phyloP scores from a whole-genome alignment of 1,140 invertebrate species.

The Eupeodes corollae region DNA sequence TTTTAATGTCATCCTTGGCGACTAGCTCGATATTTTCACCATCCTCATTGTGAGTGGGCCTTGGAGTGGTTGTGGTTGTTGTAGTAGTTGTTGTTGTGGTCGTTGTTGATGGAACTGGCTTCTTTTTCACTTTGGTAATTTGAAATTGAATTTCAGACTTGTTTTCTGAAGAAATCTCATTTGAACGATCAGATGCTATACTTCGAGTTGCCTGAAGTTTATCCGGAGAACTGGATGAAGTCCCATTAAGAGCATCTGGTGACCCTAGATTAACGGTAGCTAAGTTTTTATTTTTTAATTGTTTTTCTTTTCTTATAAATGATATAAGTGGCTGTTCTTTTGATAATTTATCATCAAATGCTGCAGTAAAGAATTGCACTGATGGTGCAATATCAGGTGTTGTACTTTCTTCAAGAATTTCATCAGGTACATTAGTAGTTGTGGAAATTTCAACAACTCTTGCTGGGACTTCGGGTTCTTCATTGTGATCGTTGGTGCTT shows the following conservation, averaged over 20 bases:
- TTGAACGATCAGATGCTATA: constrained; percentile 19
- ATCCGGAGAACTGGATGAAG: constrained; percentile 7
- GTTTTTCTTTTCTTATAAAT: constrained; percentile 28
- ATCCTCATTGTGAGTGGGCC: constrained; percentile 49
- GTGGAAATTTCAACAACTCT: constrained; percentile 19
- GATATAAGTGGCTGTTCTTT: constrained; percentile 28
- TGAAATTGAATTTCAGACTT: constrained; percentile 33
- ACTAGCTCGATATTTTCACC: constrained; percentile 51
- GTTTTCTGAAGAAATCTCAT: constrained; percentile 24
- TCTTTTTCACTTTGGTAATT: constrained; percentile 23
- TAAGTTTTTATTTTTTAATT: constrained; percentile 26
- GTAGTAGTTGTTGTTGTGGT: constrained; percentile 31
- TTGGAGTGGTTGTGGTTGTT: constrained; percentile 43
- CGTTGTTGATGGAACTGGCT: neutral
- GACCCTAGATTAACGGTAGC: constrained; percentile 10
- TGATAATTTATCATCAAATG: constrained; percentile 29
- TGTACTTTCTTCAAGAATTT: constrained; percentile 33
- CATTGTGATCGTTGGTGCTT: constrained; percentile 16
- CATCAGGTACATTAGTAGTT: constrained; percentile 13
- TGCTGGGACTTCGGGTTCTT: constrained; percentile 23
- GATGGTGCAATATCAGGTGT: constrained; percentile 22
- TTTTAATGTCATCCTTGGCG: constrained; percentile 60
- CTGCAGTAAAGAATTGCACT: constrained; percentile 33
- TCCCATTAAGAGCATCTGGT: neutral
- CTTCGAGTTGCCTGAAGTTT: constrained; percentile 22